Evolutionary conservation across 1,140 invertebrate species (phyloP).

Genomic region (Oscheius sp.): DNA sequence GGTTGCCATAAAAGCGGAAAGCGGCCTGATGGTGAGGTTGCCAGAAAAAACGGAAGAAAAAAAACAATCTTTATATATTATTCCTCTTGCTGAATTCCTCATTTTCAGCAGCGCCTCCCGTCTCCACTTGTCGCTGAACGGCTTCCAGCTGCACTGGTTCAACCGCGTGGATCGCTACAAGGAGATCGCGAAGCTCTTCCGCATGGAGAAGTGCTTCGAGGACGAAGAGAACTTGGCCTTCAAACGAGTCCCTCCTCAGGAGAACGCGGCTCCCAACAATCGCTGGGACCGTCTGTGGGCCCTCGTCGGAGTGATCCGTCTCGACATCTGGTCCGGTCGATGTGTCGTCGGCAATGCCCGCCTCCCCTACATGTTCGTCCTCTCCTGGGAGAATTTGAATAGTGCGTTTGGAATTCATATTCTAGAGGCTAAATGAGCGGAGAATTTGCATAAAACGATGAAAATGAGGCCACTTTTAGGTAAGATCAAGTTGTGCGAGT

Average conservation of each 20-base stretch:
- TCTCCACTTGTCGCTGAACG: slow-evolving; percentile 87
- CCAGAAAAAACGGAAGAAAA: no score
- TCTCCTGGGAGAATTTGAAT: slow-evolving; percentile 74
- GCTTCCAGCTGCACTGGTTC: slow-evolving; percentile 91
- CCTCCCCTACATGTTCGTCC: slow-evolving; percentile 84
- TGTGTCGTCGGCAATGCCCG: slow-evolving; percentile 93
- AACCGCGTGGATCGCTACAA: slow-evolving; percentile 86
- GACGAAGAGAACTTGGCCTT: slow-evolving; percentile 4
- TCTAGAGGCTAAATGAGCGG: neutral
- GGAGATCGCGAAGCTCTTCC: slow-evolving; percentile 82
- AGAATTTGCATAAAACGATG: neutral
- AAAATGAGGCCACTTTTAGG: slow-evolving; percentile 38
- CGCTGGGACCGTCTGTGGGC: slow-evolving; percentile 78
- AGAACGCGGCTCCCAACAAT: slow-evolving; percentile 12
- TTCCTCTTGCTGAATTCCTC: slow-evolving; percentile 70
- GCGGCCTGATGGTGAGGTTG: no score
- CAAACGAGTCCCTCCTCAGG: neutral
- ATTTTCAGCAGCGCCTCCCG: slow-evolving; percentile 90
- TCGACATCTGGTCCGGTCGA: slow-evolving; percentile 83
- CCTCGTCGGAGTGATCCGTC: slow-evolving; percentile 91
- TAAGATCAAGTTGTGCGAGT: slow-evolving; percentile 68
- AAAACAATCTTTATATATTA: neutral
- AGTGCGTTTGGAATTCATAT: slow-evolving; percentile 36
- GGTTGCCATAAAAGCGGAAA: no score
- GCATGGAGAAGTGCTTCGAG: slow-evolving; percentile 75